Percentiles rank a stretch among this genome's conserved stretches.
phyloP scores from a whole-genome alignment of 2,113 vertebrate genomes.

The Callipepla squamata region DNA sequence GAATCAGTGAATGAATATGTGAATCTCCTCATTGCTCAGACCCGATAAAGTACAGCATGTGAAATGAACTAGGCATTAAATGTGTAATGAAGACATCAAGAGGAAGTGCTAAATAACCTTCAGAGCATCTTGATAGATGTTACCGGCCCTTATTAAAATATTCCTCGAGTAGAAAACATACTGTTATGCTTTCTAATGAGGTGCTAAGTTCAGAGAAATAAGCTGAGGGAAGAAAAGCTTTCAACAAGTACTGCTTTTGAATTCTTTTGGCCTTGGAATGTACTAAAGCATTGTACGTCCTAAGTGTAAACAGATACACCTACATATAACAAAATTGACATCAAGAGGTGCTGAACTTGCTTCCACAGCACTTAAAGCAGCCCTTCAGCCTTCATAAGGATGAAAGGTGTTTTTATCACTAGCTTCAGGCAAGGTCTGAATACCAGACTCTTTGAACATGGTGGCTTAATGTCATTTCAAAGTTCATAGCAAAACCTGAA shows the following conservation, averaged over 20 bases:
- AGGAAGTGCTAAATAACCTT: background rate
- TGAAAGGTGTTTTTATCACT: slow-evolving; percentile 37
- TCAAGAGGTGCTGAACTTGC: slow-evolving; percentile 13
- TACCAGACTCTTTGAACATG: background rate
- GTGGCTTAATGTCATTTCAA: background rate
- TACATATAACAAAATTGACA: slow-evolving; percentile 1
- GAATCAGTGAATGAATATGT: background rate
- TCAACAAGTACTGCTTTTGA: background rate
- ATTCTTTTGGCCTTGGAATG: slow-evolving; percentile 5
- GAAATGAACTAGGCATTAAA: background rate
- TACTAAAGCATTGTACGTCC: background rate
- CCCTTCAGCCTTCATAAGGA: background rate
- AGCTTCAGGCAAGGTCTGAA: slow-evolving; percentile 29
- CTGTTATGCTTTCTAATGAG: background rate
- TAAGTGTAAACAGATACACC: slow-evolving; percentile 17
- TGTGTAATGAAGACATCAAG: background rate
- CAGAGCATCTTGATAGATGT: background rate
- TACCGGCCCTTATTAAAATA: background rate
- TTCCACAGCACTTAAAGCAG: slow-evolving; percentile 2
- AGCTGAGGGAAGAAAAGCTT: slow-evolving; percentile 25
- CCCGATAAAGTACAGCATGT: background rate
- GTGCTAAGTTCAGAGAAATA: slow-evolving; percentile 7
- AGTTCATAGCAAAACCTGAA: background rate
- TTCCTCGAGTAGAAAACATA: background rate
- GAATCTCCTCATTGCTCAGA: background rate